phyloP scores from a whole-genome alignment of 2,888 invertebrate genomes.

The Andrena dorsata region DNA sequence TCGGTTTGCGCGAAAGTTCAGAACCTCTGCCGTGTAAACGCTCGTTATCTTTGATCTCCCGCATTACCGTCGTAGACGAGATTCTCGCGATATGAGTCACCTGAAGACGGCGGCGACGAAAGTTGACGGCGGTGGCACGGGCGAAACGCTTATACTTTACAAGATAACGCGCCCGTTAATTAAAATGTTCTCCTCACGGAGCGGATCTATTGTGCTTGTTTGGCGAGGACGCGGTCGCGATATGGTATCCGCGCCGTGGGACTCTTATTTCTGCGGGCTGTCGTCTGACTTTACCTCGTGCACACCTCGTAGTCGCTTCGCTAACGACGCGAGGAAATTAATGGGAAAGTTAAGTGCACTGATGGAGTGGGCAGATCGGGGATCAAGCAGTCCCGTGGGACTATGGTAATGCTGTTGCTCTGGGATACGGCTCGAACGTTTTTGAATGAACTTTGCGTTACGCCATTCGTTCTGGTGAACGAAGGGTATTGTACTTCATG shows the following conservation, averaged over 20 bases:
- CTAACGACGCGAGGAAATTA: background rate
- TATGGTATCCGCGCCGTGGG: background rate
- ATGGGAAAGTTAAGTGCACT: constrained; percentile 16
- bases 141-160: constrained; percentile 20
- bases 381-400: constrained; percentile 28
- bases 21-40: constrained; percentile 70
- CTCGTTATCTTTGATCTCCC: constrained; percentile 73
- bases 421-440: constrained; percentile 26
- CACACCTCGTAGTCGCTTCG: background rate
- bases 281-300: background rate
- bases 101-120: constrained; percentile 26
- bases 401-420: constrained; percentile 26
- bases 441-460: constrained; percentile 28
- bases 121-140: constrained; percentile 52
- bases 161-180: constrained; percentile 37
- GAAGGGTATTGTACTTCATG: constrained; percentile 8
- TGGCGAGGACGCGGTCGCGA: background rate
- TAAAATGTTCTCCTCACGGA: constrained; percentile 7
- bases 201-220: background rate
- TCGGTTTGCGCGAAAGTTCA: constrained; percentile 67
- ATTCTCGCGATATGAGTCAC: constrained; percentile 55
- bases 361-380: constrained; percentile 6
- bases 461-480: constrained; percentile 5
- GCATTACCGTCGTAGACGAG: constrained; percentile 59
- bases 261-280: constrained; percentile 10